phyloP scores from a whole-genome alignment of 1,140 invertebrate genomes.

The Megalonaias nervosa region DNA sequence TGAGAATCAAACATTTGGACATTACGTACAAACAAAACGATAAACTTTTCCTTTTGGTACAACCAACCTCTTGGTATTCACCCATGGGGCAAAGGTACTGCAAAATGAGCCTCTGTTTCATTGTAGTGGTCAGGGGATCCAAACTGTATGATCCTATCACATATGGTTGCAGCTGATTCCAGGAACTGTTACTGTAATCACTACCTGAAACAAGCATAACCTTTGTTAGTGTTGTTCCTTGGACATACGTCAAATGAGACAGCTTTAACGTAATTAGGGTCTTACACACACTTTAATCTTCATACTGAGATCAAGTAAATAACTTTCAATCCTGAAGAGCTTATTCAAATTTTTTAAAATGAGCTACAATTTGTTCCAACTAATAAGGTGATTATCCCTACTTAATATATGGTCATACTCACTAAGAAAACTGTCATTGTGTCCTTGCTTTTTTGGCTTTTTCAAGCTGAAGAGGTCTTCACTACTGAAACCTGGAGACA shows the following conservation, averaged over 20 bases:
- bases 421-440: conserved; percentile 6
- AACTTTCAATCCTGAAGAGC: no score
- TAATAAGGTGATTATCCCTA: no score
- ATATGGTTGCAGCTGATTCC: conserved; percentile 90
- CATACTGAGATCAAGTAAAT: no score
- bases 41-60: neutral
- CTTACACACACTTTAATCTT: no score
- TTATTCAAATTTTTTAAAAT: no score
- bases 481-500: conserved; percentile 55
- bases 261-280: no score
- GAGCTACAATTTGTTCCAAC: no score
- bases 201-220: conserved; percentile 24
- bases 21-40: no score
- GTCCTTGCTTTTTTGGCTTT: conserved; percentile 22
- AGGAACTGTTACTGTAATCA: conserved; percentile 84
- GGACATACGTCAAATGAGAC: no score
- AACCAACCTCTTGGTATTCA: conserved; percentile 92
- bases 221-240: no score
- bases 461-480: conserved; percentile 40
- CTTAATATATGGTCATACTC: no score
- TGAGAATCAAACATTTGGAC: no score
- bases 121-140: conserved; percentile 87
- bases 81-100: conserved; percentile 95
- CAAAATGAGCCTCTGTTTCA: conserved; percentile 92
- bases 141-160: conserved; percentile 90